phyloP scores from a whole-genome alignment of 2,113 vertebrate genomes.

The Micronycteris hirsuta region DNA sequence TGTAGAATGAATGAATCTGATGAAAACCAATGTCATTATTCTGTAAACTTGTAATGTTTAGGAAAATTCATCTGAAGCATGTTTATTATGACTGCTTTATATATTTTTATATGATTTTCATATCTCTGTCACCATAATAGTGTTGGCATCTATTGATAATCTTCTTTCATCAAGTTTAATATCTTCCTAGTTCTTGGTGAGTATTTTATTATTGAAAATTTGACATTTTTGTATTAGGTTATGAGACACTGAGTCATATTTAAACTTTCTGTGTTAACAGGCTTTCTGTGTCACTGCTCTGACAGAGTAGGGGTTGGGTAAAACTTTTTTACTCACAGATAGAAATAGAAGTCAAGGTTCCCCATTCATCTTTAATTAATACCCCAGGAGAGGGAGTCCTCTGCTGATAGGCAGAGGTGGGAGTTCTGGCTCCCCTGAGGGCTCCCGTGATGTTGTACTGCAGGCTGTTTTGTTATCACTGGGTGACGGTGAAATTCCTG shows the following conservation, averaged over 20 bases:
- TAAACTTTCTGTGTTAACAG: not conserved
- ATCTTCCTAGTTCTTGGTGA: not conserved
- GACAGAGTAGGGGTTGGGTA: not conserved
- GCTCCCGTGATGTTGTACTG: not conserved
- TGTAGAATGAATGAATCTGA: not conserved
- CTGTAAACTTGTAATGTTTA: not conserved
- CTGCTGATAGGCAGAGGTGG: not conserved
- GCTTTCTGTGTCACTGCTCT: not conserved
- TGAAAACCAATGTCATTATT: not conserved
- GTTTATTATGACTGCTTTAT: not conserved
- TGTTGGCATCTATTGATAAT: not conserved
- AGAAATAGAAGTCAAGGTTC: not conserved
- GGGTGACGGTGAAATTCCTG: not conserved
- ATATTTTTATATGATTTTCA: not conserved
- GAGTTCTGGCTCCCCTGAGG: not conserved
- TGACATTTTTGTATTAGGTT: not conserved
- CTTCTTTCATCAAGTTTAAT: not conserved
- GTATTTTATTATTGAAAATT: not conserved
- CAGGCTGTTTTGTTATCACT: not conserved
- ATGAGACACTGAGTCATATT: not conserved
- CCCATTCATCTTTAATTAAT: not conserved
- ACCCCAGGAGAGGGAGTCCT: not conserved
- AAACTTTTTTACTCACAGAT: not conserved
- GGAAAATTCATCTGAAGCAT: not conserved
- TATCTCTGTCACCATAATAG: not conserved